Base-by-base conservation (phyloP, 2,797 vertebrate species). In the Petrocephalus schoutedeni region DNA sequence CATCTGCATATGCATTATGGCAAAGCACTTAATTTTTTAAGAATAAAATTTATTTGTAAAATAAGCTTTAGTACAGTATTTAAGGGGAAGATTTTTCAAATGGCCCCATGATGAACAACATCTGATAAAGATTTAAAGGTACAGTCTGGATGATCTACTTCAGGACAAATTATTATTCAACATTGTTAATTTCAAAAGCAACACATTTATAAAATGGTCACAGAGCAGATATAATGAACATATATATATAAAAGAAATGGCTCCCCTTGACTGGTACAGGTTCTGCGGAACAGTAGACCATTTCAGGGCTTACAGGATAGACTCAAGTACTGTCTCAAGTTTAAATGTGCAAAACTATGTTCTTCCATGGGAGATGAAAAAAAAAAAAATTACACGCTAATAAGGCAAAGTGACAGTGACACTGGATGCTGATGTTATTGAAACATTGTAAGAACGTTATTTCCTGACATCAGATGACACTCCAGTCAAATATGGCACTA, bases 341-440 rank as follows among this genome's bases (percentile, higher is more conserved):
- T 80, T 80, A 19, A 10, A 80, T 45, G 74, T 80, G 74, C 41
- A 80, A 71, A 71, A 7, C 19, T 49, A 21, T 80, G 16, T 80
- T 80, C 74, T 80, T 80, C 41, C 74, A 80, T 80, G 74, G 74
- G 74, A 80, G 74, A 80, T 14, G 7, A n/a, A 80, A 64, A 36
- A 77, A 77, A 45, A 80, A n/a, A 80, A 80, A 41, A 80, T 80
- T n/a, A 49, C 74, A 80, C 32, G 14, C 36, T 80, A 49, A 80
- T 49, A 80, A 80, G 41, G 74, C 36, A 49, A 49, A 49, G 41
- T 71, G 67, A 71, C 12, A 71, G 21, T 10, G 21, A 64, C 67
- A 16, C 16, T 80, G 74, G 74, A n/a, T 80, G 74, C 41, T 80
- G 41, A 49, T 19, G 1, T 80, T 49, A 80, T 21, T 80, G 41